phyloP scores from a whole-genome alignment of 1,140 invertebrate genomes.

The Drosophila varians region DNA sequence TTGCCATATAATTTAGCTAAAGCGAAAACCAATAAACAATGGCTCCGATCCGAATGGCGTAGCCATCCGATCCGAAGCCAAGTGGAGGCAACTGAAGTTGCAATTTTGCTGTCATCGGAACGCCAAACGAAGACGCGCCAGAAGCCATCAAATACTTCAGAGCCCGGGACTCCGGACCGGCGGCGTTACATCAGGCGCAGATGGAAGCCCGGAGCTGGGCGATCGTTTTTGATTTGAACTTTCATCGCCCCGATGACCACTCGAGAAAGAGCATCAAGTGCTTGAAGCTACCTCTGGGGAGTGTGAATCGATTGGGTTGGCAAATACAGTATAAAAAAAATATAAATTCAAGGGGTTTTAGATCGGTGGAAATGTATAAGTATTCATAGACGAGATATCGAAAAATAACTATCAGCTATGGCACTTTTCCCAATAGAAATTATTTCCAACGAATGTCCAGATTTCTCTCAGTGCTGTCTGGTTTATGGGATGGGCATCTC shows the following conservation, averaged over 20 bases:
- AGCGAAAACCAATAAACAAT: constrained; percentile 74
- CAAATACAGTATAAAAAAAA: neutral
- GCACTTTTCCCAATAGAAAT: no score
- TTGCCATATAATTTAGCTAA: constrained; percentile 73
- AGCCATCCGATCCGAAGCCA: constrained; percentile 19
- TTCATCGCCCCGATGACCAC: constrained; percentile 49
- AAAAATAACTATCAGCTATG: no score
- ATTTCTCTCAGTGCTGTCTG: constrained; percentile 8
- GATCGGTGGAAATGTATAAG: no score
- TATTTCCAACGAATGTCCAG: no score
- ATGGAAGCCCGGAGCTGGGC: constrained; percentile 19
- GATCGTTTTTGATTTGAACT: constrained; percentile 49
- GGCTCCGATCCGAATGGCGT: constrained; percentile 38
- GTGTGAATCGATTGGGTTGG: constrained; percentile 7
- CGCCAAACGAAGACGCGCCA: constrained; percentile 48
- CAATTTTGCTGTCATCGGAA: constrained; percentile 78
- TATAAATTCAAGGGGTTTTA: neutral
- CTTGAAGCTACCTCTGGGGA: constrained; percentile 1
- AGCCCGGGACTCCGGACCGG: neutral
- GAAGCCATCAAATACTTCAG: constrained; percentile 74
- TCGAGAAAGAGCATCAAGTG: constrained; percentile 42
- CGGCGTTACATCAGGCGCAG: constrained; percentile 39
- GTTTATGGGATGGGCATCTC: constrained; percentile 16
- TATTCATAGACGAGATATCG: no score
- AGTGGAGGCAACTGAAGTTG: constrained; percentile 67